Base-by-base conservation (phyloP, 1,140 invertebrate genomes). In the Caenorhabditis remanei region DNA sequence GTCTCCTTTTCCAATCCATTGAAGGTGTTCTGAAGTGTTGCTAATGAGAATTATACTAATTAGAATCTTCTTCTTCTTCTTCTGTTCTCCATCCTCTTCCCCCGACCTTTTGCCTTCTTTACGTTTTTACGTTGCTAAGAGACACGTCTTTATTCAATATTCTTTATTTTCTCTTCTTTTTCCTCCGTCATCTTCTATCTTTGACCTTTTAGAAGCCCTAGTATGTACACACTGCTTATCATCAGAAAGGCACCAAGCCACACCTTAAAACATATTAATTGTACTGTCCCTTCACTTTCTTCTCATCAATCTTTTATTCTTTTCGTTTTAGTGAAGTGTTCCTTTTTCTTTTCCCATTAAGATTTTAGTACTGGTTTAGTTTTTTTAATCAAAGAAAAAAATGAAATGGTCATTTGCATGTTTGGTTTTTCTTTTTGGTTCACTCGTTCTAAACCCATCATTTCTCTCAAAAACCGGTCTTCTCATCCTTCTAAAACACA, bases 141-240 rank as follows among this genome's bases (percentile, higher is more conserved):
- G 40, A 65, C 19, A 65, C 61, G 8, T 65, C 32, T 41, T 53
- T 19, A 58, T 58, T n/a, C 5, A 16, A 58, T 58, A 58, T 21
- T 3, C 46, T 14, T 21, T n/a, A n/a, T n/a, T 79, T 79, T 32
- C 9, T 53, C 46, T 50, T 11, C 5, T 79, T 53, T 50, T 71
- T 46, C 19, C 21, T 50, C 8, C 9, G 19, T 79, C 43, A 48
- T 79, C 21, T 50, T 79, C 46, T 79, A 79, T 79, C 46, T 79
- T 50, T 79, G 65, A 71, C 65, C 65, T 71, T 71, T 71, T 71
- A 13, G 71, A 79, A 79, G 71, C 71, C 71, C 43, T 53, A 79
- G 40, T 71, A 43, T 71, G 40, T 71, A 79, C 41, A 79, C 43
- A 79, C 32, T 79, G 43, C 71, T 79, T 79, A 79, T 79, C 71